Conservation (phyloP, 1,140 invertebrate species). For the Mycetomoellerius zeteki region DNA sequence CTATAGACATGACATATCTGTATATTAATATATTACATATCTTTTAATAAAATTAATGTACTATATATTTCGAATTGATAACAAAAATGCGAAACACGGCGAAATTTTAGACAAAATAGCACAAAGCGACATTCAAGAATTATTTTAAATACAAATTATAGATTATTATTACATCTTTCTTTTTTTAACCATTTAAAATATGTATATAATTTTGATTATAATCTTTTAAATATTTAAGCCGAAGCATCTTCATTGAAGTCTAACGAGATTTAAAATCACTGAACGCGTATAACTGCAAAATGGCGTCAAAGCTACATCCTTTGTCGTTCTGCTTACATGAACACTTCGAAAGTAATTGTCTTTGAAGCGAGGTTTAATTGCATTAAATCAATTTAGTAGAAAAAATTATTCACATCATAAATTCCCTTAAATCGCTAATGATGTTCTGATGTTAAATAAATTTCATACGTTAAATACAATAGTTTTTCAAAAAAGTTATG, state of each 20-base stretch:
- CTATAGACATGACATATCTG: background rate
- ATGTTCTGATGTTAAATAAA: background rate
- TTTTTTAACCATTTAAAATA: background rate
- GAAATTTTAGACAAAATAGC: background rate
- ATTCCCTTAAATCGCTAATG: background rate
- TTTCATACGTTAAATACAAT: background rate
- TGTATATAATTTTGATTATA: background rate
- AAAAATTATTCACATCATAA: constrained; percentile 25
- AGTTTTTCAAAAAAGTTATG: background rate
- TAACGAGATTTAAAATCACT: background rate
- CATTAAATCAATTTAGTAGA: constrained; percentile 14
- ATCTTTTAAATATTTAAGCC: background rate
- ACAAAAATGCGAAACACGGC: background rate
- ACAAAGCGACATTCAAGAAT: background rate
- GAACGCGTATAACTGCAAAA: constrained; percentile 30
- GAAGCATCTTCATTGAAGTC: background rate
- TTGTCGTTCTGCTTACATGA: constrained; percentile 26
- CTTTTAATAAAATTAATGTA: background rate
- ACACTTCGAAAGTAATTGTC: constrained; percentile 20
- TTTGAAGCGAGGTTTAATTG: constrained; percentile 36
- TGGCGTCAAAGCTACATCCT: constrained; percentile 1
- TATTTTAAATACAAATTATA: background rate
- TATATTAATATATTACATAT: background rate
- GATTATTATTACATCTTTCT: no score
- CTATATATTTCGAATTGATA: background rate